These are phyloP conservation scores for Poecilobothrus nobilitatus DNA, from an alignment of 2,888 invertebrate genomes.

Conservation along the genomic window DNA sequence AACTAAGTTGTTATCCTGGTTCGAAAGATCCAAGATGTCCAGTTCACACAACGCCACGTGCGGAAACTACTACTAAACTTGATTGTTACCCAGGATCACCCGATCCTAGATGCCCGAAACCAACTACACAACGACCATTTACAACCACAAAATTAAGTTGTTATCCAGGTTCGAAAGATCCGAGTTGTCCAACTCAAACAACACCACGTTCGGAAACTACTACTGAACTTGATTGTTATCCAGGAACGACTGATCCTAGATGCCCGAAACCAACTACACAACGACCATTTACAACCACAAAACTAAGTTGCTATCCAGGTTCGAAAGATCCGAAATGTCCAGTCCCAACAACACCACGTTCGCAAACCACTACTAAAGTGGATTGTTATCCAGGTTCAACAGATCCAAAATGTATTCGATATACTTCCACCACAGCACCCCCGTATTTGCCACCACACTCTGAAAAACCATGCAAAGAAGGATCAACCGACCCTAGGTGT, in stretches of 20 bases:
- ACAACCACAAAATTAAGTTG: conserved; percentile 30
- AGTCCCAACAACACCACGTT: conserved; percentile 25
- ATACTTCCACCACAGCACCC: not conserved
- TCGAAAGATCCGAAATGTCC: conserved; percentile 27
- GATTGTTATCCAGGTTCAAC: conserved; percentile 31
- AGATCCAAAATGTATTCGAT: conserved; percentile 31
- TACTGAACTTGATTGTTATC: conserved; percentile 25
- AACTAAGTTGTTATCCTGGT: conserved; percentile 30
- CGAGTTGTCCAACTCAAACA: conserved; percentile 32
- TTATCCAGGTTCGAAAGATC: conserved; percentile 40
- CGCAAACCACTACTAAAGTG: conserved; percentile 23
- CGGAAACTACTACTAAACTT: not conserved
- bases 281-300: conserved; percentile 30
- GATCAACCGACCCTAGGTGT: conserved; percentile 28
- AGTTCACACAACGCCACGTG: conserved; percentile 23
- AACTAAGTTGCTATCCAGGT: conserved; percentile 32
- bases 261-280: conserved; percentile 15
- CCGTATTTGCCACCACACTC: conserved; percentile 14
- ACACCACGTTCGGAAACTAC: conserved; percentile 27
- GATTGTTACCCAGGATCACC: conserved; percentile 29
- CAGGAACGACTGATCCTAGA: conserved; percentile 29
- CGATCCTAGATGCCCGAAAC: conserved; percentile 28
- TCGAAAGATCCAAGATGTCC: conserved; percentile 37
- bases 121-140: conserved; percentile 29
- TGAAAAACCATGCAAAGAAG: no score